A percentile compares a stretch with the other conserved stretches of the same genome.
These are phyloP conservation scores for Gavialis gangeticus DNA, from an alignment of 2,113 vertebrate species.

Conservation along the genomic window DNA sequence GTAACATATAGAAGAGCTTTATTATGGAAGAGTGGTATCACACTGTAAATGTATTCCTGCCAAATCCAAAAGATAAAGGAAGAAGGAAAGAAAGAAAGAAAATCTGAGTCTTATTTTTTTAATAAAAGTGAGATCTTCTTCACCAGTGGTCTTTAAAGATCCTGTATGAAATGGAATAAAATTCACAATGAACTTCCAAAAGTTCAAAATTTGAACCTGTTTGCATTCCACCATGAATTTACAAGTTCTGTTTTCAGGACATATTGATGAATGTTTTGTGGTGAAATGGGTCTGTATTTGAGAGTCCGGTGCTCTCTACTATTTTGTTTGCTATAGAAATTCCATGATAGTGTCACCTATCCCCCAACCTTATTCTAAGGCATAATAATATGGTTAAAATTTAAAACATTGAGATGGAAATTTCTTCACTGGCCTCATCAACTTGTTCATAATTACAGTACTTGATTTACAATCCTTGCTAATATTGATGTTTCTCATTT, in stretches of 20 bases:
- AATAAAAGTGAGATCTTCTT: not conserved
- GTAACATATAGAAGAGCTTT: not conserved
- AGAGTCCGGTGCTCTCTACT: no score
- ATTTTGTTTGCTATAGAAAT: no score
- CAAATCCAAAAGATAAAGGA: not conserved
- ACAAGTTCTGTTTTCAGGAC: not conserved
- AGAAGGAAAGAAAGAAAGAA: not conserved
- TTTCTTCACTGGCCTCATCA: slow-evolving; percentile 73
- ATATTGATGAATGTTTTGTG: not conserved
- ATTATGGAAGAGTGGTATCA: not conserved
- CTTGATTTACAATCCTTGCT: slow-evolving; percentile 60
- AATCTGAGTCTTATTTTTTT: not conserved
- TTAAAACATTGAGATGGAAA: slow-evolving; percentile 70
- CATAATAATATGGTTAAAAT: slow-evolving; percentile 66
- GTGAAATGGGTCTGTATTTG: no score
- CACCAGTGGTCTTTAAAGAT: not conserved
- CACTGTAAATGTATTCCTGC: not conserved
- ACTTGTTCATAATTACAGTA: slow-evolving; percentile 65
- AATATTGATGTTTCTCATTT: slow-evolving; percentile 47
- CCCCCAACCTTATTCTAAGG: slow-evolving; percentile 43
- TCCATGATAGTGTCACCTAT: slow-evolving; percentile 20
- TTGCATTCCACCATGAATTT: not conserved
- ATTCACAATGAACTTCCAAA: not conserved
- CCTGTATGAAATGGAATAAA: accelerated
- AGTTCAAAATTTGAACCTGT: not conserved